Conservation (phyloP, 2,797 vertebrate species). For the Pipistrellus pygmaeus region DNA sequence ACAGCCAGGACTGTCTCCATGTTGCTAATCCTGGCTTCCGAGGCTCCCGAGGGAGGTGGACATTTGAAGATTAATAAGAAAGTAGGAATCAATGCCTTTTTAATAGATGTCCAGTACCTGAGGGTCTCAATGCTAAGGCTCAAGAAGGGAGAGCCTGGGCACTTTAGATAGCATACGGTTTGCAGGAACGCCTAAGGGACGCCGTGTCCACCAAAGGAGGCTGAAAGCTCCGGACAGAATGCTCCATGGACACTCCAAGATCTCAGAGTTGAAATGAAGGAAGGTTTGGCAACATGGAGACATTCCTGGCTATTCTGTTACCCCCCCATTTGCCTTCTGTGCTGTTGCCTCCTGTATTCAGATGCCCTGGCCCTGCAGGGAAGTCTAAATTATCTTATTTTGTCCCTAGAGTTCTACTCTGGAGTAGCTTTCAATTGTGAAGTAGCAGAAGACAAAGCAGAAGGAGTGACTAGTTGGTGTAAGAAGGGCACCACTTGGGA, state of each 20-base stretch:
- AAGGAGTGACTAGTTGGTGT: not conserved
- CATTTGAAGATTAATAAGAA: not conserved
- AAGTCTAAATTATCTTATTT: not conserved
- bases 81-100: not conserved
- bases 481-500: slow-evolving; percentile 42
- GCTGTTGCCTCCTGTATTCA: no score
- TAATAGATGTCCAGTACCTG: not conserved
- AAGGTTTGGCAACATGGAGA: not conserved
- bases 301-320: no score
- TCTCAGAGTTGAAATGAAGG: not conserved
- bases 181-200: not conserved
- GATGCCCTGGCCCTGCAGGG: not conserved
- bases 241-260: not conserved
- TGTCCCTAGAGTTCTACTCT: not conserved
- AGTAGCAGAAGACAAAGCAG: not conserved
- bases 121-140: not conserved
- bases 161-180: not conserved
- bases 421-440: not conserved
- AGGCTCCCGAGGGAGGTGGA: not conserved
- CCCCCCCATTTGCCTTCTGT: no score
- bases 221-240: not conserved
- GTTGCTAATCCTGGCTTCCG: not conserved
- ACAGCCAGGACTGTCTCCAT: not conserved
- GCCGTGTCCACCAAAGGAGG: not conserved
- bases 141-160: not conserved